Evolutionary conservation across 2,113 vertebrate species (phyloP).

Genomic region (Noctilio leporinus): DNA sequence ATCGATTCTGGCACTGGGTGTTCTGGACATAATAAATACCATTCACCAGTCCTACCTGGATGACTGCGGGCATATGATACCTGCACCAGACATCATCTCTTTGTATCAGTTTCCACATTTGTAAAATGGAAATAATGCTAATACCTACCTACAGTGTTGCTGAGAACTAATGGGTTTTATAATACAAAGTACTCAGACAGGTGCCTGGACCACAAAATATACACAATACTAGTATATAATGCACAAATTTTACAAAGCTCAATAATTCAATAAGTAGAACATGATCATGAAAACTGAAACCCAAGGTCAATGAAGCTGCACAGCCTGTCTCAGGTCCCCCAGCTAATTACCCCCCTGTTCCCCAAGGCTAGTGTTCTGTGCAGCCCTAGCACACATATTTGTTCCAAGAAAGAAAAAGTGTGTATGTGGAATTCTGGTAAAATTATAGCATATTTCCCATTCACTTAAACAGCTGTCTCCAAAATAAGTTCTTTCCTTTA

Average conservation of each 20-base stretch:
- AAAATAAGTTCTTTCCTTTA: background rate
- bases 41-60: background rate
- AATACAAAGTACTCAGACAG: background rate
- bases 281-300: background rate
- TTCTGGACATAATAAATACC: background rate
- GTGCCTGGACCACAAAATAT: background rate
- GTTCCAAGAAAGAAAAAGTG: background rate
- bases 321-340: background rate
- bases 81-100: background rate
- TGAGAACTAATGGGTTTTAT: background rate
- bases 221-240: background rate
- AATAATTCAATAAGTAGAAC: background rate
- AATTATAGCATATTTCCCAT: background rate
- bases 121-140: background rate
- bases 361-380: too few species aligned
- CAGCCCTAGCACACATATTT: background rate
- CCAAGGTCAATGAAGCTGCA: background rate
- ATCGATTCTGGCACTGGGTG: background rate
- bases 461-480: background rate
- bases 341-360: background rate
- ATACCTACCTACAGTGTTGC: background rate
- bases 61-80: background rate
- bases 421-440: background rate
- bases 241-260: background rate
- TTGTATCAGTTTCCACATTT: background rate